Conservation (phyloP, 2,888 invertebrate genomes). For the Lepidonotus clava region DNA sequence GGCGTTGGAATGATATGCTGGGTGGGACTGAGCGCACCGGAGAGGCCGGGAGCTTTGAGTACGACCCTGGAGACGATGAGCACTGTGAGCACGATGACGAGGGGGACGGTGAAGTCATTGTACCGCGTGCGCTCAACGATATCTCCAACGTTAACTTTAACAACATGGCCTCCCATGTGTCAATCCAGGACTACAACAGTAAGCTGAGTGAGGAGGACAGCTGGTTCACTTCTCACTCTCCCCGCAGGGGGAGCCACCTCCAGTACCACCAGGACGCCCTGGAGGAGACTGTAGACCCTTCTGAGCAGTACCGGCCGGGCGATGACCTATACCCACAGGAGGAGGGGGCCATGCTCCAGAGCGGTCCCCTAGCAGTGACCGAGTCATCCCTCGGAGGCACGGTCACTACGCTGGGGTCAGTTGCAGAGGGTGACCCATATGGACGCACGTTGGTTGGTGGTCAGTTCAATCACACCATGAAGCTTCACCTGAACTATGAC, state of each 20-base stretch:
- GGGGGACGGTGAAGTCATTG: constrained; percentile 51
- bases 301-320: no score
- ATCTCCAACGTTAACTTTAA: constrained; percentile 62
- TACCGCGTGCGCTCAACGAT: constrained; percentile 62
- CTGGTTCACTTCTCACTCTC: constrained; percentile 47
- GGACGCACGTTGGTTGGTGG: constrained; percentile 32
- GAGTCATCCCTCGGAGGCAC: constrained; percentile 10
- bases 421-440: not conserved
- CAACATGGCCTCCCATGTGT: constrained; percentile 35
- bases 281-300: no score
- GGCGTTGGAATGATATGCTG: not conserved
- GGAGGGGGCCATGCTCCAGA: not conserved
- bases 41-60: not conserved
- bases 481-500: constrained; percentile 15
- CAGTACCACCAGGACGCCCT: no score
- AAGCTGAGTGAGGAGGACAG: constrained; percentile 51
- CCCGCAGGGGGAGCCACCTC: not conserved
- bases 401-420: not conserved
- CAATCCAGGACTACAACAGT: not conserved
- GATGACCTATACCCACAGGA: not conserved
- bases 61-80: not conserved
- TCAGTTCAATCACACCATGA: not conserved
- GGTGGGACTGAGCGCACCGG: not conserved
- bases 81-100: constrained; percentile 38
- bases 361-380: not conserved